Base-by-base conservation (phyloP, 2,113 vertebrate species). In the Hippocampus mohnikei region DNA sequence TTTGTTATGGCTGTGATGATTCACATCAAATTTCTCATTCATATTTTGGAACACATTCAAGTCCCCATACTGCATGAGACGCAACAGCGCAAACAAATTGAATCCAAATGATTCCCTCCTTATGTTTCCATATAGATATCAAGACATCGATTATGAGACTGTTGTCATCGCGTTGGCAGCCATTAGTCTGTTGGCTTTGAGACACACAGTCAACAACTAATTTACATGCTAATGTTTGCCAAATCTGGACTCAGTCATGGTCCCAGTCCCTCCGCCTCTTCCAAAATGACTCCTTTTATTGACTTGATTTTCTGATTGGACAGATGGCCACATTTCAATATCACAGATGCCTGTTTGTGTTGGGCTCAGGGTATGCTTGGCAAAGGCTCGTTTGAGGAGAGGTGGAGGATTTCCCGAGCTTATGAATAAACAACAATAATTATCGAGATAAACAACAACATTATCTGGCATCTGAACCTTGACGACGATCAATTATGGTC, bases 161-260 rank as follows among this genome's bases (percentile, higher is more conserved):
- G 81, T 78, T 91, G 90, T 89, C 90, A 88, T 87, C 73, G 74
- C 71, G 77, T 83, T 88, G 88, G 90, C 90, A 90, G 80, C 76
- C 56, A 81, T 85, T 82, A 78, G 79, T 72, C 84, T 83, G 79
- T 83, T 72, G 82, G 80, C 86, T 88, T 89, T 91, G 87, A 37
- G 33, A 89, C 84, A 90, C 70, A 50, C 58, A 83, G 79, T 90
- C 88, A 89, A 88, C 83, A 82, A 80, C 85, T 89, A 90, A 91
- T 91, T 91, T 87, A 90, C 81, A 91, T 91, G 91, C 87, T 91
- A 89, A 91, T 91, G 87, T 88, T 85, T 91, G 86, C 83, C 86
- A 90, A 88, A 88, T 90, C 86, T 90, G 85, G 87, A 87, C 87
- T 88, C 25, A 59, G 12, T 59, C 15, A 27, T 15, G 18, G 25